Evolutionary conservation across 2,797 vertebrate species (phyloP), one percentile per base, ranked within the genome.

Genomic region (Notolepis coatsorum): DNA sequence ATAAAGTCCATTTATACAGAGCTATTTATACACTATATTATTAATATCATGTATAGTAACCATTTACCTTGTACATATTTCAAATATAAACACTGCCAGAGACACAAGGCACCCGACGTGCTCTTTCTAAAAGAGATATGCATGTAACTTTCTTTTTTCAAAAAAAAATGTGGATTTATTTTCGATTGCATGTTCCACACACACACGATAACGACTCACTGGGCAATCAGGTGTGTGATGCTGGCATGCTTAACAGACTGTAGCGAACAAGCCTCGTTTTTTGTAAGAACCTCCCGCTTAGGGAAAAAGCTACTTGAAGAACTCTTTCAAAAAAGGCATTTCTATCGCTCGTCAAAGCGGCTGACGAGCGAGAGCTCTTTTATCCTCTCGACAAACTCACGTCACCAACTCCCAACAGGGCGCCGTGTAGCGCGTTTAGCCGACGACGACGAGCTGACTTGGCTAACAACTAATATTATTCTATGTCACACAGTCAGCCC

Each of bases 61-160:
- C 75, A 69, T 65, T 79, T 62, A 85, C 87, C 84, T 83, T 92
- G 86, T 94, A 92, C 92, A 95, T 95, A 94, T 92, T 89, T 89
- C 82, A 86, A 87, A 92, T 86, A 88, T 92, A n/a, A 92, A 93
- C 93, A 94, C 94, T 94, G 94, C 94, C 95, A 94, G 94, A 93
- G 93, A 93, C 92, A 91, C 73, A 73, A 90, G 91, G 94, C 93
- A 93, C 93, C 91, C 91, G 82, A 93, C 86, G 92, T 95, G 91
- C 91, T 91, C 90, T 90, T 95, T 92, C 90, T 86, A 82, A 80
- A 73, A 92, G 71, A 91, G 91, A 91, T 89, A 79, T 95, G 97
- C 96, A 98, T 97, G 97, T 69, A 33, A 15, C 69, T 33, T 77
- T 72, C 7, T 53, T 72, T 71, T 38, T 56, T 38, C 73, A 55